Base-by-base conservation (phyloP, 2,113 vertebrate genomes). In the Dasypus novemcinctus region DNA sequence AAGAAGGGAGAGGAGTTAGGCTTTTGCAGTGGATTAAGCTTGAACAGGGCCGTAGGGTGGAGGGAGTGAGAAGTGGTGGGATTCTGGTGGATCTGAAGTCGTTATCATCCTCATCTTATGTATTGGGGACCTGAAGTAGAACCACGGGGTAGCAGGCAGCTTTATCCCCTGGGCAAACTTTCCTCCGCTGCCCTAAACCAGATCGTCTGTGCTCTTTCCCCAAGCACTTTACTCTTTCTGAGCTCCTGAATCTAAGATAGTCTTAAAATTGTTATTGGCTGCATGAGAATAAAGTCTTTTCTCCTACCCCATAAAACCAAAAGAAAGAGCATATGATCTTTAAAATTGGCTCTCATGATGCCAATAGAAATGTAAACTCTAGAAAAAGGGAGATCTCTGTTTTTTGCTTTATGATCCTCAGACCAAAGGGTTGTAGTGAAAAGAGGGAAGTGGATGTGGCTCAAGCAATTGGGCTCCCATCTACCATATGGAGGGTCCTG, bases 141-240 rank as follows among this genome's bases (percentile, higher is more conserved):
- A 17, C 12, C 0, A 0, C 2, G 31, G 12, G 2, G 7, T 66
- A 38, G 25, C 25, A 36, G 38, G 71, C 59, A 3, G 2, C 49
- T 17, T 52, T 11, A 33, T 27, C 27, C 9, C 14, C n/a, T n/a
- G 33, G 66, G 66, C 15, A 68, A 68, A 17, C 66, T 68, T 68
- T 33, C 33, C 57, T 21, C 15, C 4, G 66, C 66, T n/a, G 66
- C 66, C 66, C 66, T 33, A 68, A n/a, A 33, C 14, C 33, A n/a
- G 66, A n/a, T 68, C n/a, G 31, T 11, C 71, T 38, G 18, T 4
- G 6, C 38, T 54, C 52, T 71, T 61, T 33, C 31, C 15, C 6
- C 38, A 54, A 59, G 15, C 15, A 1, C 66, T 63, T 52, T 43
- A 38, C 63, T 64, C 31, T 80, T 5, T 41, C 25, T 4, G 27